Evolutionary conservation across 2,113 vertebrate species (phyloP).

Genomic region (Clarias magur): DNA sequence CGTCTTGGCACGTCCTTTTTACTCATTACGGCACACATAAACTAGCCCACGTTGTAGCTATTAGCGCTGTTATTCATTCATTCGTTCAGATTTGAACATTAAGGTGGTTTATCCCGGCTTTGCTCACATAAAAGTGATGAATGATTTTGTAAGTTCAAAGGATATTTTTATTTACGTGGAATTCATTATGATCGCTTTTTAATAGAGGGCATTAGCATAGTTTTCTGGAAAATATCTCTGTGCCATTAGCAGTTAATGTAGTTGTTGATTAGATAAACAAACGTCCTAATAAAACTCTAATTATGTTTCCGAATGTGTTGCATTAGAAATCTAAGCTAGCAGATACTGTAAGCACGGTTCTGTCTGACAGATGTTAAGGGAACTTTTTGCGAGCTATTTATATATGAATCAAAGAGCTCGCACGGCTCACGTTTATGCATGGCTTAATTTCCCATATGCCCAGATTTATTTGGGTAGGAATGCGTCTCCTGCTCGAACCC

Average conservation of each 20-base stretch:
- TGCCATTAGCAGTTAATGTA: conserved; percentile 45
- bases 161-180: conserved; percentile 38
- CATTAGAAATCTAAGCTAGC: conserved; percentile 20
- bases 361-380: background rate
- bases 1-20: background rate
- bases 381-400: conserved; percentile 15
- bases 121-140: conserved; percentile 43
- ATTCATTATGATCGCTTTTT: conserved; percentile 47
- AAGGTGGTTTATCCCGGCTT: conserved; percentile 20
- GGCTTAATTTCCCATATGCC: conserved; percentile 18
- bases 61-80: conserved; percentile 40
- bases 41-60: conserved; percentile 33
- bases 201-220: conserved; percentile 50
- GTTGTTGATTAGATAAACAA: conserved; percentile 54
- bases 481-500: background rate
- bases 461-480: conserved; percentile 7
- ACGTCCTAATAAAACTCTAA: conserved; percentile 45
- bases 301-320: conserved; percentile 35
- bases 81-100: conserved; percentile 41
- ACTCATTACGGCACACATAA: conserved; percentile 17
- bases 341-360: conserved; percentile 14
- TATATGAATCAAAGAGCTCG: conserved; percentile 30
- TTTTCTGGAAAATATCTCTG: conserved; percentile 25
- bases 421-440: conserved; percentile 16
- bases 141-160: conserved; percentile 31